Conservation (phyloP, 2,888 invertebrate genomes). For the Ernsta delagoae region DNA sequence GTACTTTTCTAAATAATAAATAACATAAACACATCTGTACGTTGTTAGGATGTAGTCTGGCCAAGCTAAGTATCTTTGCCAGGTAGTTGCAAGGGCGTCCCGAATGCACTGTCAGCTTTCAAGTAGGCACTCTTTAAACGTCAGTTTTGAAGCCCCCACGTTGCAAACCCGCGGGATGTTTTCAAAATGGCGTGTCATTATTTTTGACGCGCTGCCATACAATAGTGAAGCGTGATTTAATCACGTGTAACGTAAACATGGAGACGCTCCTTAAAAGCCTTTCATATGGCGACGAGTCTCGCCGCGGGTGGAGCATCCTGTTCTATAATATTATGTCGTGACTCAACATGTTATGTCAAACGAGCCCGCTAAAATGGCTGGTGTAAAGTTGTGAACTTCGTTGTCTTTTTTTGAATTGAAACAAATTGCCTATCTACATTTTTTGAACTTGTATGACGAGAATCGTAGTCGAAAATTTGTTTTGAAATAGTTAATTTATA, state of each 20-base stretch:
- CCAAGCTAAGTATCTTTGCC: too few relatives aligned
- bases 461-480: too few relatives aligned
- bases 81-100: background rate
- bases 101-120: background rate
- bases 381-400: too few relatives aligned
- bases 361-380: background rate
- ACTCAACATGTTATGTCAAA: constrained; percentile 44
- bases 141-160: background rate
- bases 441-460: too few relatives aligned
- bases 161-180: background rate
- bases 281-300: constrained; percentile 43
- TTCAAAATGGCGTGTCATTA: constrained; percentile 24
- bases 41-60: too few relatives aligned
- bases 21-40: too few relatives aligned
- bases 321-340: background rate
- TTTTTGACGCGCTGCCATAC: constrained; percentile 13
- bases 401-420: too few relatives aligned
- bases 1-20: too few relatives aligned
- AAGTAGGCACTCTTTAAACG: constrained; percentile 9
- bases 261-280: constrained; percentile 58
- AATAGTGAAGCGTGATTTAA: constrained; percentile 25
- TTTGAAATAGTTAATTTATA: too few relatives aligned
- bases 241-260: constrained; percentile 39
- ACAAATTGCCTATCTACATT: too few relatives aligned
- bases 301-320: constrained; percentile 59